These are phyloP conservation scores for Melitaea cinxia DNA, from an alignment of 1,140 invertebrate genomes.

Conservation along the genomic window DNA sequence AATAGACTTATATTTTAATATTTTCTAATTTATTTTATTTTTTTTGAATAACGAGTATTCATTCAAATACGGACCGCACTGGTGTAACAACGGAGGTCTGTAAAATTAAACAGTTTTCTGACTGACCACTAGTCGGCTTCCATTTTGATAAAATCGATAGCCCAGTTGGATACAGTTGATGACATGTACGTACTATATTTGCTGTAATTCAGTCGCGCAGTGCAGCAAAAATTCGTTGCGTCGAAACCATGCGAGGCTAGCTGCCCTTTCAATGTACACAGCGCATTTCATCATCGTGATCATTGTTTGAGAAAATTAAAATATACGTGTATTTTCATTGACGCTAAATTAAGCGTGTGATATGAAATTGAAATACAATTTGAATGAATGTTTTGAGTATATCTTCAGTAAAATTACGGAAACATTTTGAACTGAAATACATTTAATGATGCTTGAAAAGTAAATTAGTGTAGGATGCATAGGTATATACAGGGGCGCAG, in stretches of 20 bases:
- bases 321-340: neutral
- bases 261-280: slow-evolving; percentile 3
- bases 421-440: no score
- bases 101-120: slow-evolving; percentile 28
- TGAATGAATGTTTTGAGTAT: no score
- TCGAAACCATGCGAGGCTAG: slow-evolving; percentile 24
- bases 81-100: slow-evolving; percentile 13
- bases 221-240: slow-evolving; percentile 30
- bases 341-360: no score
- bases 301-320: slow-evolving; percentile 6
- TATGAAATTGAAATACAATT: no score
- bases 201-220: slow-evolving; percentile 33
- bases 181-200: slow-evolving; percentile 34
- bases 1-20: no score
- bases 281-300: slow-evolving; percentile 6
- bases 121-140: slow-evolving; percentile 27
- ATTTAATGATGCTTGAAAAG: no score
- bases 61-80: neutral
- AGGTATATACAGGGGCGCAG: no score
- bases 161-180: slow-evolving; percentile 27
- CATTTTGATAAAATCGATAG: slow-evolving; percentile 34
- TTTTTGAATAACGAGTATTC: neutral
- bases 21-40: no score
- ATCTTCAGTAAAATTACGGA: no score
- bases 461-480: no score